A percentile compares a stretch with the other conserved stretches of the same genome.
These are phyloP conservation scores for Sitophilus oryzae DNA, from an alignment of 1,140 invertebrate species.

Conservation along the genomic window DNA sequence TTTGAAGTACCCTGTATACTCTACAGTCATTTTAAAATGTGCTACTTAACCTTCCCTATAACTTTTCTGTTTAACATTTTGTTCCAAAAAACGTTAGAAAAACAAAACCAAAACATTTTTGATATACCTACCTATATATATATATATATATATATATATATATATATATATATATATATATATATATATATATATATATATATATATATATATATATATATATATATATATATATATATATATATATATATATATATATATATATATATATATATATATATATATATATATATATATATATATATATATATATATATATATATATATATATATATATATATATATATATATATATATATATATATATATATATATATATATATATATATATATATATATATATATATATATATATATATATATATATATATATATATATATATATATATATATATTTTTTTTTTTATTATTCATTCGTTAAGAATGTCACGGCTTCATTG, in stretches of 20 bases:
- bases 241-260: conserved; percentile 6
- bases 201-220: conserved; percentile 8
- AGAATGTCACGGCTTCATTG: no score
- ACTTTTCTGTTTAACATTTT: no score
- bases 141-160: conserved; percentile 10
- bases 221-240: conserved; percentile 9
- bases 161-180: conserved; percentile 7
- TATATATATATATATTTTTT: background rate
- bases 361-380: background rate
- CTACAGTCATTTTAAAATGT: no score
- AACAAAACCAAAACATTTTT: no score
- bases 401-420: background rate
- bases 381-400: background rate
- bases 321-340: background rate
- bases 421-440: background rate
- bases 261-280: conserved; percentile 10
- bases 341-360: background rate
- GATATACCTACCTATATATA: conserved; percentile 6
- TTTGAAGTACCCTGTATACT: no score
- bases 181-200: conserved; percentile 9
- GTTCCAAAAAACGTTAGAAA: no score
- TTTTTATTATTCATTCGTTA: no score
- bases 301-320: conserved; percentile 3
- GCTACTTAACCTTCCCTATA: no score
- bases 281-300: conserved; percentile 9